Percentiles rank a stretch among this genome's conserved stretches.
These are phyloP conservation scores for Notocelia uddmanniana DNA, from an alignment of 2,888 invertebrate genomes.

Conservation along the genomic window DNA sequence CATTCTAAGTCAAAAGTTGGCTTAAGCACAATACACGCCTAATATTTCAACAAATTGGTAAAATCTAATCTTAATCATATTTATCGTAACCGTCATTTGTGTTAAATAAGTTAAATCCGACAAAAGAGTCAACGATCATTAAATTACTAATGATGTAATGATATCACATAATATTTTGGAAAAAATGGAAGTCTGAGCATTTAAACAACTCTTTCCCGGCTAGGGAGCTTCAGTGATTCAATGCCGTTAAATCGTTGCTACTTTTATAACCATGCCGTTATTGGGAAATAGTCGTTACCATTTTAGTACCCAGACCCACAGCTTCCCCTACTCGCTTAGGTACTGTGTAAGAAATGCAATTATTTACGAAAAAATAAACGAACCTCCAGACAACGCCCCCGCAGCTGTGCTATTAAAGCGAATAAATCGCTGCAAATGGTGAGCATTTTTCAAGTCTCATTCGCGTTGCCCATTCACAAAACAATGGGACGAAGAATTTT, in stretches of 20 bases:
- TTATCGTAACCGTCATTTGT: not conserved
- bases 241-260: not conserved
- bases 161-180: not conserved
- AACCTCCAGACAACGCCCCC: constrained; percentile 7
- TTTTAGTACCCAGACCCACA: not conserved
- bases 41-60: constrained; percentile 11
- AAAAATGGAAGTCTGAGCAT: not conserved
- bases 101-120: not conserved
- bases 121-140: not conserved
- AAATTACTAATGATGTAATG: not conserved
- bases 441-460: constrained; percentile 42
- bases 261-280: not conserved
- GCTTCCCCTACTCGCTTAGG: not conserved
- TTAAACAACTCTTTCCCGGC: not conserved
- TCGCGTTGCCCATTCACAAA: constrained; percentile 57
- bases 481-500: constrained; percentile 76
- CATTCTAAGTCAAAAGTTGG: constrained; percentile 43
- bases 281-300: not conserved
- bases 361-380: constrained; percentile 25
- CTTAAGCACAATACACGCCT: constrained; percentile 22
- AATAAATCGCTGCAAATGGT: constrained; percentile 41
- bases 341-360: constrained; percentile 13
- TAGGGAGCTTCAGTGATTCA: not conserved
- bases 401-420: constrained; percentile 24
- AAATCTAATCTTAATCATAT: constrained; percentile 15